Percentiles rank a stretch among this genome's conserved stretches.
phyloP scores from a whole-genome alignment of 2,888 invertebrate genomes.

The Sabatieria punctata region DNA sequence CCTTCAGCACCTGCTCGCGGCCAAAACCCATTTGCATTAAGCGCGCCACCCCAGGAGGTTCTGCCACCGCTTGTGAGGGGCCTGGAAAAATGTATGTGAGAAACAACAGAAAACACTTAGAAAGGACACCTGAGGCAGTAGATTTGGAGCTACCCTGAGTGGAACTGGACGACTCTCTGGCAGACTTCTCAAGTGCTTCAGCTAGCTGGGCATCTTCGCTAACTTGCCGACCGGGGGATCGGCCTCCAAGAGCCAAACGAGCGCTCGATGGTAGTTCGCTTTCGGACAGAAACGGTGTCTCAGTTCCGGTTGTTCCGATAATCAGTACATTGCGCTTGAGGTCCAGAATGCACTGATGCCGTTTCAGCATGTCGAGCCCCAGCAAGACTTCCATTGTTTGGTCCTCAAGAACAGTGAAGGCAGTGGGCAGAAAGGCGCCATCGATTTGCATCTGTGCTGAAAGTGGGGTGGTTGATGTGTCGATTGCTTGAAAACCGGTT shows the following conservation, averaged over 20 bases:
- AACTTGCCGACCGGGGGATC: conserved; percentile 8
- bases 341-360: conserved; percentile 90
- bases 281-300: conserved; percentile 70
- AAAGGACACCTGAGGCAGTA: neutral
- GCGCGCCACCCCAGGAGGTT: neutral
- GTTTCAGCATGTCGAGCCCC: conserved; percentile 87
- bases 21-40: conserved; percentile 4
- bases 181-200: conserved; percentile 27
- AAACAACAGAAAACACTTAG: too few species aligned
- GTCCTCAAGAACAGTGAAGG: conserved; percentile 85
- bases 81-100: too few species aligned
- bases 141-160: too few species aligned
- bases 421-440: conserved; percentile 75
- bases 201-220: conserved; percentile 27
- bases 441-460: conserved; percentile 72
- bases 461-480: conserved; percentile 9
- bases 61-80: too few species aligned
- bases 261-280: conserved; percentile 62
- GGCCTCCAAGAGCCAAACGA: conserved; percentile 41
- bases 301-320: conserved; percentile 84
- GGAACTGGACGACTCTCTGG: too few species aligned
- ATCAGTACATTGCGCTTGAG: conserved; percentile 64
- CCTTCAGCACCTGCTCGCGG: neutral
- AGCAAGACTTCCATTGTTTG: conserved; percentile 97
- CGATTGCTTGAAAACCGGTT: too few species aligned